Percentiles rank a stretch among this genome's conserved stretches.
These are phyloP conservation scores for Macheiramphus alcinus DNA, from an alignment of 2,113 vertebrate species.

Conservation along the genomic window DNA sequence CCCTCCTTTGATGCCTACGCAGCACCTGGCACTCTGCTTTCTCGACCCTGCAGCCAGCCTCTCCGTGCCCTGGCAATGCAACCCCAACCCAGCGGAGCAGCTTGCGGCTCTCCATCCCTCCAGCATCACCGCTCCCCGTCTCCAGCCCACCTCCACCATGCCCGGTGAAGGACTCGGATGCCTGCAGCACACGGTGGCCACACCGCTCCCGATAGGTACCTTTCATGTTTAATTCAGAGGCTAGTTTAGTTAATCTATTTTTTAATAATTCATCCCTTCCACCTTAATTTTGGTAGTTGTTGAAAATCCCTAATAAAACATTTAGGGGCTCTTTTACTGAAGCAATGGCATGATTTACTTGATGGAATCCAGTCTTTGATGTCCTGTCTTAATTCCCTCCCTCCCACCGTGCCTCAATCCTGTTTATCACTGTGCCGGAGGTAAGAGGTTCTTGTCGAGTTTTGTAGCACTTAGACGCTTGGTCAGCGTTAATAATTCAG, in stretches of 20 bases:
- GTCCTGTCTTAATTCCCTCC: constrained; percentile 51
- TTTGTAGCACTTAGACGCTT: background rate
- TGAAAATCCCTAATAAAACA: constrained; percentile 78
- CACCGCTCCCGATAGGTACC: background rate
- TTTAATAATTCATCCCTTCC: constrained; percentile 76
- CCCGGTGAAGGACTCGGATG: background rate
- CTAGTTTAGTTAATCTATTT: constrained; percentile 70
- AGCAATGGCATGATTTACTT: constrained; percentile 66
- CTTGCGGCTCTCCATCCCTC: background rate
- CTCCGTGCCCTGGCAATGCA: fast-evolving
- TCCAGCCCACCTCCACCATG: background rate
- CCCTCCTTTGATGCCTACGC: background rate
- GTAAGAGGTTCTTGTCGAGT: background rate
- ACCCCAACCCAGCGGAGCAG: background rate
- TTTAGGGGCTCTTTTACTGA: constrained; percentile 63
- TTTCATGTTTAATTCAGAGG: constrained; percentile 72
- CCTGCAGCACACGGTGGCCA: background rate
- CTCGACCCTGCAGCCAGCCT: background rate
- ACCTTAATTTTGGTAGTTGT: constrained; percentile 78
- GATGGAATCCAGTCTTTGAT: constrained; percentile 57
- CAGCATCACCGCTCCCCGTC: background rate
- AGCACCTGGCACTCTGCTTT: background rate
- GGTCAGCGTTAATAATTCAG: background rate
- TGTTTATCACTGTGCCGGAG: background rate
- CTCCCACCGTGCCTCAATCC: background rate